These are phyloP conservation scores for Eugnorisma glareosa DNA, from an alignment of 2,888 invertebrate genomes.

Conservation along the genomic window DNA sequence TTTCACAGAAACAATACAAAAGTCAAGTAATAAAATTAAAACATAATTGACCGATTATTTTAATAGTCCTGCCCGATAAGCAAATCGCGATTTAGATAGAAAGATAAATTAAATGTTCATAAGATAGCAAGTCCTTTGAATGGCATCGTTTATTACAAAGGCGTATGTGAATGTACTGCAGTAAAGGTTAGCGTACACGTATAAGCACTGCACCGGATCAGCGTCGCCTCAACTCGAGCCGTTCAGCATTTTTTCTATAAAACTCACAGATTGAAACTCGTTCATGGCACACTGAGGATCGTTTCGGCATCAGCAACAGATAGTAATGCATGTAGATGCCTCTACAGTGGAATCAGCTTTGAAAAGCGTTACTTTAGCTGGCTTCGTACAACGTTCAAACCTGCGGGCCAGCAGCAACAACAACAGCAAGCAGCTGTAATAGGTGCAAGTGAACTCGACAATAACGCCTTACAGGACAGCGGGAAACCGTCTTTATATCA, in stretches of 20 bases:
- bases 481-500: neutral
- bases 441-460: neutral
- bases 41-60: conserved; percentile 14
- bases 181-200: neutral
- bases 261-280: too few species aligned
- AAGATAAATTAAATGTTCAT: neutral
- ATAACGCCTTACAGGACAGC: neutral
- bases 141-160: conserved; percentile 1
- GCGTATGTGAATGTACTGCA: too few species aligned
- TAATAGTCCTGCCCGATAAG: neutral
- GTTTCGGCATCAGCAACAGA: neutral
- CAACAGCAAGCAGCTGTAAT: too few species aligned
- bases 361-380: too few species aligned
- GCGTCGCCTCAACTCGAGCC: neutral
- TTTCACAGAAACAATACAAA: neutral
- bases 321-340: neutral
- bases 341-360: too few species aligned
- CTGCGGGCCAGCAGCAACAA: too few species aligned
- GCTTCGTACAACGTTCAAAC: too few species aligned
- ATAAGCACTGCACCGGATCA: neutral
- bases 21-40: neutral
- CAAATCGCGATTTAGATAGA: neutral
- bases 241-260: neutral
- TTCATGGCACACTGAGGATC: neutral
- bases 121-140: neutral